These are phyloP conservation scores for Paedocypris sp. DNA, from an alignment of 2,113 vertebrate genomes.

Conservation along the genomic window DNA sequence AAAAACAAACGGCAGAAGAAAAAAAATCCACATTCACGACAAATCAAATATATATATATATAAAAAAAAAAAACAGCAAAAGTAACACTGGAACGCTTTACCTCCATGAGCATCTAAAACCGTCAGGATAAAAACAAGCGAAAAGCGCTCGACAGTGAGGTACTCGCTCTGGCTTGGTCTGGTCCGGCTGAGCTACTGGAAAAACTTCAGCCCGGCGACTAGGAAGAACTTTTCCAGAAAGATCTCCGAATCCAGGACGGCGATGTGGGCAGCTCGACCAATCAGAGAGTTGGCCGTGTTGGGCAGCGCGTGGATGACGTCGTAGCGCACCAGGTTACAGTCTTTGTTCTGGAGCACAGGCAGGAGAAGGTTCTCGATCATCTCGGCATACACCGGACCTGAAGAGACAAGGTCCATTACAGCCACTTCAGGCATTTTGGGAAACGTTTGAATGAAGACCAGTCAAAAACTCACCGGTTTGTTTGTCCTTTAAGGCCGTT, in stretches of 20 bases:
- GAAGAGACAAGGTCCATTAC: slow-evolving; percentile 2
- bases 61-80: slow-evolving; percentile 64
- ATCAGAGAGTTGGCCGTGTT: slow-evolving; percentile 97
- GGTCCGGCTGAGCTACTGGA: slow-evolving; percentile 72
- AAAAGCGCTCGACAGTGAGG: slow-evolving; percentile 76
- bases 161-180: slow-evolving; percentile 64
- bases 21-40: slow-evolving; percentile 75
- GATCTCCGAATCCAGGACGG: slow-evolving; percentile 97
- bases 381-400: slow-evolving; percentile 96
- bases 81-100: slow-evolving; percentile 32
- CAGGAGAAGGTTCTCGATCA: slow-evolving; percentile 94
- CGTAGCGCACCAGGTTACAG: slow-evolving; percentile 91
- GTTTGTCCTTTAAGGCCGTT: slow-evolving; percentile 97
- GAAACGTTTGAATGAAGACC: neutral
- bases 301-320: slow-evolving; percentile 92
- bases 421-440: neutral
- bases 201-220: slow-evolving; percentile 93
- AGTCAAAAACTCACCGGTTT: slow-evolving; percentile 71
- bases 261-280: slow-evolving; percentile 94
- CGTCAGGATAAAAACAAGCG: slow-evolving; percentile 60
- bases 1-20: slow-evolving; percentile 76
- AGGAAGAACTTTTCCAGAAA: slow-evolving; percentile 99
- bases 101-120: slow-evolving; percentile 76
- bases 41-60: slow-evolving; percentile 69
- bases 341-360: slow-evolving; percentile 91